Evolutionary conservation across 2,113 vertebrate genomes (phyloP).

Genomic region (Neolamprologus brichardi): DNA sequence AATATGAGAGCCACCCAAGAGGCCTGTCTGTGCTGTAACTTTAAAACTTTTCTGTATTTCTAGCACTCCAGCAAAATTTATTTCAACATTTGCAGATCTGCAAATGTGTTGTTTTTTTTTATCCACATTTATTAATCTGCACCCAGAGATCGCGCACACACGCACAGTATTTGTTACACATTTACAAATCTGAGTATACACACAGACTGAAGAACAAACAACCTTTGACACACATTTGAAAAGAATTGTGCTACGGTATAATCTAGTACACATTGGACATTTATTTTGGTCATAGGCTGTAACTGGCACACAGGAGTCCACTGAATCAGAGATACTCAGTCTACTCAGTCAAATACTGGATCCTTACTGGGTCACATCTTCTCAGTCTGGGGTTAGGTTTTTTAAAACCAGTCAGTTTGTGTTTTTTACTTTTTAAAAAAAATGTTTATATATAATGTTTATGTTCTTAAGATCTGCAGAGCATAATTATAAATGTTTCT

Average conservation of each 20-base stretch:
- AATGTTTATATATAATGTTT: not conserved
- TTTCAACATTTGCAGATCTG: not conserved
- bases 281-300: not conserved
- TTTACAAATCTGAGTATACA: not conserved
- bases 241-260: not conserved
- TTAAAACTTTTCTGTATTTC: not conserved
- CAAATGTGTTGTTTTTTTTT: not conserved
- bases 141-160: not conserved
- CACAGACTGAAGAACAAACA: not conserved
- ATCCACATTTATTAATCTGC: not conserved
- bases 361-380: not conserved
- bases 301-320: not conserved
- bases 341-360: not conserved
- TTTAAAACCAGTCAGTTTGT: not conserved
- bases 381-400: not conserved
- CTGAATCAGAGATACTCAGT: not conserved
- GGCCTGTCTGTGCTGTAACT: not conserved
- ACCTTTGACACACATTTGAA: not conserved
- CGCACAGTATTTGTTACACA: not conserved
- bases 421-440: not conserved
- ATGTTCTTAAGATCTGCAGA: slow-evolving; percentile 16
- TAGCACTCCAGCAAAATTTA: not conserved
- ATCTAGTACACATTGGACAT: not conserved
- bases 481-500: not conserved
- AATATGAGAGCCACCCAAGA: not conserved